Conservation (phyloP, 2,888 invertebrate genomes). For the Entomobrya multifasciata region DNA sequence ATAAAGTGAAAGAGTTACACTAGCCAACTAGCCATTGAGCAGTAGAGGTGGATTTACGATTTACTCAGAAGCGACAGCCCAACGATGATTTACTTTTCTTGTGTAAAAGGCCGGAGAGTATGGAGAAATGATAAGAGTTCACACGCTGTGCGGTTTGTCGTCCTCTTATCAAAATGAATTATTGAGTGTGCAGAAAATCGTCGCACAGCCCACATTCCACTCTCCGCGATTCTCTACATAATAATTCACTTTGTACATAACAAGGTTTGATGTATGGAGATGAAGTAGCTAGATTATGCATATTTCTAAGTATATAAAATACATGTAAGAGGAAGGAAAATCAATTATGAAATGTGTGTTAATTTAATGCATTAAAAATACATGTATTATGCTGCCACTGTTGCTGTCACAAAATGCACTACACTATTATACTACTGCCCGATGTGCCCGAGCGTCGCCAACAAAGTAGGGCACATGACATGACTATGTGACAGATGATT, state of each 20-base stretch:
- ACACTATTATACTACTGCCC: not conserved
- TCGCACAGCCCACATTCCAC: not conserved
- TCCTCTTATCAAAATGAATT: conserved; percentile 24
- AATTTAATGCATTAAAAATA: conserved; percentile 21
- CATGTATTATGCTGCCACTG: not conserved
- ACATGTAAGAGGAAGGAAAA: conserved; percentile 1
- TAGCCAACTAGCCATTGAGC: no score
- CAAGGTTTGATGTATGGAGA: not conserved
- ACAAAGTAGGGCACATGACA: not conserved
- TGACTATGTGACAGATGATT: conserved; percentile 1
- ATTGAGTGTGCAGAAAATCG: conserved; percentile 31
- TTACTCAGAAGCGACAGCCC: not conserved
- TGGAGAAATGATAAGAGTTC: conserved; percentile 32
- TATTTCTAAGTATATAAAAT: not conserved
- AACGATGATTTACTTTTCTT: not conserved
- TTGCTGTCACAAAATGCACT: not conserved
- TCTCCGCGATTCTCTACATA: not conserved
- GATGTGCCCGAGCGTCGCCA: no score
- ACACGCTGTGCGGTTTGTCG: conserved; percentile 31
- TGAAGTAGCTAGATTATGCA: conserved; percentile 19
- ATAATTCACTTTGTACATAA: not conserved
- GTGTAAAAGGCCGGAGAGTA: conserved; percentile 10
- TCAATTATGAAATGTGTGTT: conserved; percentile 27
- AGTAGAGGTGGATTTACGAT: conserved; percentile 9
- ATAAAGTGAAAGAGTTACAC: not conserved